Conservation (phyloP, 2,888 invertebrate genomes). For the Reticulitermes lucifugus region DNA sequence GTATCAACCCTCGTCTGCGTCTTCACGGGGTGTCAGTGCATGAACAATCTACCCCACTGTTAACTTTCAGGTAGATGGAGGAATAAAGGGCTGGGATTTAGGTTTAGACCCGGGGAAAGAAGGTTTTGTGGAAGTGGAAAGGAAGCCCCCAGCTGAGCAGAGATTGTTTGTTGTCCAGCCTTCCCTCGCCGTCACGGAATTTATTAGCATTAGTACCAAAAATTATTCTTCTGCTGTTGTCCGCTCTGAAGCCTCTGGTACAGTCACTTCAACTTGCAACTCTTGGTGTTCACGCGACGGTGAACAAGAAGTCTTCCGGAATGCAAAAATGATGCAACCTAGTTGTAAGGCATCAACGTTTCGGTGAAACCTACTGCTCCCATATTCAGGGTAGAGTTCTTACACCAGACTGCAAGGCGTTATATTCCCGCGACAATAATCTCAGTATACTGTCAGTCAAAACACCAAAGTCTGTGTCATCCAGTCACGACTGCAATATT, state of each 20-base stretch:
- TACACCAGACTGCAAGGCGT: too few relatives aligned
- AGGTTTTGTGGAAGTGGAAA: neutral
- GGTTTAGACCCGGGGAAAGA: neutral
- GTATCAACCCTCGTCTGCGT: slow-evolving; percentile 33
- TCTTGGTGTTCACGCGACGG: too few relatives aligned
- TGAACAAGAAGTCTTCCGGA: too few relatives aligned
- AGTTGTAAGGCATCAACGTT: too few relatives aligned
- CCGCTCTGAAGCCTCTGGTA: neutral
- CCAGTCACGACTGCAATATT: too few relatives aligned
- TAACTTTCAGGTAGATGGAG: neutral
- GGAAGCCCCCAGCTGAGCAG: slow-evolving; percentile 16
- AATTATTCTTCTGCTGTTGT: neutral
- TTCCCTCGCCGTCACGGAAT: neutral
- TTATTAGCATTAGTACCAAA: slow-evolving; percentile 1
- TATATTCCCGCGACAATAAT: too few relatives aligned
- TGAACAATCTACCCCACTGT: slow-evolving; percentile 35
- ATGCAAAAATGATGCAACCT: too few relatives aligned
- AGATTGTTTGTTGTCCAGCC: neutral
- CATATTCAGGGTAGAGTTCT: too few relatives aligned
- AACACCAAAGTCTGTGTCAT: too few relatives aligned
- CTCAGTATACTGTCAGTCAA: too few relatives aligned
- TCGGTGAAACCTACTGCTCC: too few relatives aligned
- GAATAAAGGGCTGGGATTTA: neutral
- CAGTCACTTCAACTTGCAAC: neutral
- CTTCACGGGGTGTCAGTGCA: slow-evolving; percentile 40